Evolutionary conservation across 2,113 vertebrate genomes (phyloP).

Genomic region (Pica pica): DNA sequence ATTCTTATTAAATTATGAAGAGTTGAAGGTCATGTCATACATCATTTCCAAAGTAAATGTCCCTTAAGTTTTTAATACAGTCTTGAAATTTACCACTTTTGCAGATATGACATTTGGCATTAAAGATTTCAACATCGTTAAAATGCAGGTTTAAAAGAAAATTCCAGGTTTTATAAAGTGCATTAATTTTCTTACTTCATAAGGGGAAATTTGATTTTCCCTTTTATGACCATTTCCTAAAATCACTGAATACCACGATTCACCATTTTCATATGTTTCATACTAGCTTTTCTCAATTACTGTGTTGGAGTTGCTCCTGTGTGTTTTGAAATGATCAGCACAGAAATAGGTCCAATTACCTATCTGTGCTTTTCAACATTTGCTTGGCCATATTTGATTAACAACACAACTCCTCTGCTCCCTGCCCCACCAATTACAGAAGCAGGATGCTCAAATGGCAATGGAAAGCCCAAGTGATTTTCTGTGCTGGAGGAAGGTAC

Average conservation of each 20-base stretch:
- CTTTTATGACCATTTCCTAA: neutral
- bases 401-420: neutral
- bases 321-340: neutral
- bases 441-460: neutral
- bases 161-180: neutral
- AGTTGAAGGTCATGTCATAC: constrained; percentile 16
- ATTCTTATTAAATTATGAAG: constrained; percentile 10
- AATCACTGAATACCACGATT: neutral
- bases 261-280: neutral
- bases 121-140: neutral
- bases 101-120: neutral
- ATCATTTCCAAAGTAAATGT: constrained; percentile 16
- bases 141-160: neutral
- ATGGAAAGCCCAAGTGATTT: neutral
- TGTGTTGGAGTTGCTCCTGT: neutral
- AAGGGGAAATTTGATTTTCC: neutral
- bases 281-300: neutral
- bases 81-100: constrained; percentile 12
- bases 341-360: neutral
- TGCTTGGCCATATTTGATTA: neutral
- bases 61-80: neutral
- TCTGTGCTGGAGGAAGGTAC: neutral
- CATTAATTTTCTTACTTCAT: neutral
- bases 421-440: neutral
- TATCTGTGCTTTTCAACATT: neutral